Evolutionary conservation across 2,113 vertebrate species (phyloP).

Genomic region (Corvus hawaiiensis): DNA sequence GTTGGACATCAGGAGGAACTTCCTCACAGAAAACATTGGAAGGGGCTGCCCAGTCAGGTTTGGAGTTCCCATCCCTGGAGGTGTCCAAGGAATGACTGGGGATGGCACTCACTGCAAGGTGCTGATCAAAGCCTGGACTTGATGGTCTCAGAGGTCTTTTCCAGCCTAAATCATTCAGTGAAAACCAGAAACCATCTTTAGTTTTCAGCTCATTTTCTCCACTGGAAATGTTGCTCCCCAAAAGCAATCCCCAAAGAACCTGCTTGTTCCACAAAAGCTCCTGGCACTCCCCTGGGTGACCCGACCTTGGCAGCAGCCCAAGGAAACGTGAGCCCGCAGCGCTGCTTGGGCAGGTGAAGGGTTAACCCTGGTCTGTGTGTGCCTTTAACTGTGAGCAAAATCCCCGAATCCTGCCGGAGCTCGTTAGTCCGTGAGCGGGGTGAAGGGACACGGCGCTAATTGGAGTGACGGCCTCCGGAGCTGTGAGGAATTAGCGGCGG

Average conservation of each 20-base stretch:
- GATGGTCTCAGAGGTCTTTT: not conserved
- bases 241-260: not conserved
- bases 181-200: not conserved
- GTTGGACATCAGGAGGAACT: not conserved
- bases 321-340: rapidly evolving
- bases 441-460: not conserved
- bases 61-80: not conserved
- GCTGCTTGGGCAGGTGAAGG: not conserved
- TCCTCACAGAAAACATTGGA: not conserved
- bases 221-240: not conserved
- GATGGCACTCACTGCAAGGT: not conserved
- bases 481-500: not conserved
- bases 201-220: not conserved
- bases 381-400: not conserved
- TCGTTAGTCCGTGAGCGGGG: not conserved
- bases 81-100: not conserved
- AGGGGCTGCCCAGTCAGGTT: not conserved
- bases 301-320: rapidly evolving
- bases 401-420: not conserved
- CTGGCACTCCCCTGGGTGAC: not conserved
- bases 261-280: not conserved
- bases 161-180: too few species aligned
- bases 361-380: not conserved
- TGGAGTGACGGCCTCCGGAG: not conserved
- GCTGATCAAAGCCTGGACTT: not conserved